Percentiles rank a stretch among this genome's conserved stretches.
Evolutionary conservation across 2,113 vertebrate species (phyloP).

Genomic region (Macaca mulatta): DNA sequence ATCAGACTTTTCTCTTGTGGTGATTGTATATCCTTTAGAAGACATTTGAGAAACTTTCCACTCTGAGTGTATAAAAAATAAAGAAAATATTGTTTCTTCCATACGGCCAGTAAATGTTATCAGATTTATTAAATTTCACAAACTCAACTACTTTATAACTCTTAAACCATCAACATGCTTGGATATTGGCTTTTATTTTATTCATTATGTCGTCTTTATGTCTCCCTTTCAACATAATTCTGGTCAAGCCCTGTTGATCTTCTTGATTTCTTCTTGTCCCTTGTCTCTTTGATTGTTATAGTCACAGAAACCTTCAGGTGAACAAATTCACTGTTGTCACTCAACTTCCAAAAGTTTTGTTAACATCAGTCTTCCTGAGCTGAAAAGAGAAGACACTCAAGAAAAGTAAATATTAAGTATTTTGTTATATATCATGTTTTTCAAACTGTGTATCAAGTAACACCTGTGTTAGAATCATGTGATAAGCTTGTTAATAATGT

Average conservation of each 20-base stretch:
- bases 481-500: not conserved
- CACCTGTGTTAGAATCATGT: not conserved
- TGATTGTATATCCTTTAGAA: not conserved
- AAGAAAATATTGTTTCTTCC: not conserved
- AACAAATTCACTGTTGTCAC: not conserved
- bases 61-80: not conserved
- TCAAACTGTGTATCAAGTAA: not conserved
- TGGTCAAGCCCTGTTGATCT: not conserved
- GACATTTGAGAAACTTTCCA: not conserved
- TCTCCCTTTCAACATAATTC: not conserved
- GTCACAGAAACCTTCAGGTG: not conserved
- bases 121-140: not conserved
- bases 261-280: not conserved
- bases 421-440: not conserved
- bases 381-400: not conserved
- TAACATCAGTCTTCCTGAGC: not conserved
- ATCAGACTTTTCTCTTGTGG: not conserved
- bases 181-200: not conserved
- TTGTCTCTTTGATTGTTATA: not conserved
- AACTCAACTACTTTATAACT: not conserved
- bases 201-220: not conserved
- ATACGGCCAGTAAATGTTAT: not conserved
- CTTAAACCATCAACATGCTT: not conserved
- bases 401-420: not conserved
- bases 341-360: not conserved